A percentile compares a stretch with the other conserved stretches of the same genome.
Conservation (phyloP, 2,797 vertebrate genomes). For the Anabacerthia variegaticeps region DNA sequence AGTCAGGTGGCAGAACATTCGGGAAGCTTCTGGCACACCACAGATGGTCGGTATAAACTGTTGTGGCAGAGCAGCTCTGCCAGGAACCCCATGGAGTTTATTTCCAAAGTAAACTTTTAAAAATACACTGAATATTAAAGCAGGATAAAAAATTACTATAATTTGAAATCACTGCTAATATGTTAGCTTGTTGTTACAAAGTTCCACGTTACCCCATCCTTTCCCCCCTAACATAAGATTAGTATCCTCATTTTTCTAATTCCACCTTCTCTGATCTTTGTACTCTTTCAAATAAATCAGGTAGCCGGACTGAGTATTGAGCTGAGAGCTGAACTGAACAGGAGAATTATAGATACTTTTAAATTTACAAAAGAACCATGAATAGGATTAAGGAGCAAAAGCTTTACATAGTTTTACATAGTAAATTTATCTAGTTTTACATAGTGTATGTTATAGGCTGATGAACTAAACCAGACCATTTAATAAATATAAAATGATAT, state of each 20-base stretch:
- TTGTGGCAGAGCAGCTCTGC: conserved; percentile 72
- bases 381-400: not conserved
- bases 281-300: not conserved
- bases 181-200: not conserved
- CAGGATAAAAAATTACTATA: not conserved
- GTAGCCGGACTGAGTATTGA: not conserved
- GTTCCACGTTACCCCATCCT: not conserved
- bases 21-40: conserved; percentile 75
- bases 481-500: not conserved
- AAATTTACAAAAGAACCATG: not conserved
- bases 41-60: conserved; percentile 77
- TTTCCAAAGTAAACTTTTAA: conserved; percentile 73
- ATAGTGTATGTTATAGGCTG: not conserved
- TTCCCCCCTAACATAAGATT: not conserved
- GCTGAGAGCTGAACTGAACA: not conserved
- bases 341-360: not conserved
- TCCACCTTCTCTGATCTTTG: not conserved
- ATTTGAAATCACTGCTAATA: not conserved
- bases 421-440: not conserved
- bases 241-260: not conserved
- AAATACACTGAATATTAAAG: conserved; percentile 36
- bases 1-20: conserved; percentile 78
- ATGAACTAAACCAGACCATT: not conserved
- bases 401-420: not conserved
- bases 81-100: conserved; percentile 73